Evolutionary conservation across 2,888 invertebrate genomes (phyloP).

Genomic region (Epinotia brunnichana): DNA sequence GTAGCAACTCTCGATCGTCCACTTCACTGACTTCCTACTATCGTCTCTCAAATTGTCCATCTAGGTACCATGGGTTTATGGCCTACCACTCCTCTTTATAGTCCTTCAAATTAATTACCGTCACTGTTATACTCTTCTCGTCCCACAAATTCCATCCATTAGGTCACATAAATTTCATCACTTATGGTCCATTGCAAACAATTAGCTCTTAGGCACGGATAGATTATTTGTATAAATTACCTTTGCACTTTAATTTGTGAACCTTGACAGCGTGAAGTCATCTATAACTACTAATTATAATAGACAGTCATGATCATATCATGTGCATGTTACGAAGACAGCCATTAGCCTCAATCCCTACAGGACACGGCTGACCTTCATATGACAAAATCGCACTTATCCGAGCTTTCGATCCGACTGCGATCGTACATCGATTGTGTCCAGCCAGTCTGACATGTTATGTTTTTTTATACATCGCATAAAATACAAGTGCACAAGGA

Average conservation of each 20-base stretch:
- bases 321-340: constrained; percentile 58
- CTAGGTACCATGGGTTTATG: not conserved
- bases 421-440: constrained; percentile 58
- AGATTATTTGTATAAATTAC: constrained; percentile 9
- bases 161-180: too few relatives aligned
- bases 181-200: not conserved
- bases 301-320: constrained; percentile 46
- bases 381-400: constrained; percentile 62
- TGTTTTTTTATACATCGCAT: constrained; percentile 16
- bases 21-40: not conserved
- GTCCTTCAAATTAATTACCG: not conserved
- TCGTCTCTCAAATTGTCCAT: not conserved
- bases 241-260: constrained; percentile 24
- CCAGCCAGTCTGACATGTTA: constrained; percentile 57
- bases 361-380: constrained; percentile 72
- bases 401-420: constrained; percentile 59
- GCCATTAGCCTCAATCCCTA: constrained; percentile 74
- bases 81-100: not conserved
- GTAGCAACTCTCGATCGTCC: not conserved
- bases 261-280: constrained; percentile 37
- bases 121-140: not conserved
- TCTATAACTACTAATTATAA: constrained; percentile 41
- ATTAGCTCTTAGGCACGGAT: not conserved
- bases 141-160: not conserved
- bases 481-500: not conserved